phyloP scores from a whole-genome alignment of 2,797 vertebrate species.

The Hozukius guyotensis region DNA sequence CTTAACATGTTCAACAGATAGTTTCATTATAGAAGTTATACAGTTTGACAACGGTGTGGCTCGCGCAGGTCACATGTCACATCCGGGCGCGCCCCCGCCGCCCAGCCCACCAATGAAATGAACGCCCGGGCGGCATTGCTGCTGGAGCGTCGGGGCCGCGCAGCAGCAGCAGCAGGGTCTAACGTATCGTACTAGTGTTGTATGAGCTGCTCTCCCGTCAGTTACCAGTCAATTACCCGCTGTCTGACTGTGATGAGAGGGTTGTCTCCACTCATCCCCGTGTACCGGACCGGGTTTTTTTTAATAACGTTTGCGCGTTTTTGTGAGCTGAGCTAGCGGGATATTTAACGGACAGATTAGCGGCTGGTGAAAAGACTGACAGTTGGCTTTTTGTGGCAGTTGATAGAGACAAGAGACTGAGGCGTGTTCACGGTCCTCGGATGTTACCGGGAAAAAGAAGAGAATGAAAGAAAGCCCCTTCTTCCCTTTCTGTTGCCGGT shows the following conservation, averaged over 20 bases:
- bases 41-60: background rate
- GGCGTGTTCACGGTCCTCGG: conserved; percentile 69
- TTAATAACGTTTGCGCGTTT: background rate
- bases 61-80: conserved; percentile 68
- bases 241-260: background rate
- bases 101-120: conserved; percentile 67
- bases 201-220: background rate
- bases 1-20: conserved; percentile 57
- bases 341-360: background rate
- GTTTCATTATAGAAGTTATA: conserved; percentile 36
- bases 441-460: conserved; percentile 48
- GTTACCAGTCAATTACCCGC: background rate
- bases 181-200: too few relatives aligned
- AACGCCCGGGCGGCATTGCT: conserved; percentile 33
- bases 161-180: background rate
- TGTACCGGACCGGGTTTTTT: background rate
- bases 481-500: background rate
- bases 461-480: too few relatives aligned
- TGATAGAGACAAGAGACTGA: conserved; percentile 54
- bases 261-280: background rate
- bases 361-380: conserved; percentile 46
- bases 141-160: conserved; percentile 46
- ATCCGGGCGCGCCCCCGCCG: conserved; percentile 67
- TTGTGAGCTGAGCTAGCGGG: background rate
- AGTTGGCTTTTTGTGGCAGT: conserved; percentile 65